A percentile compares a stretch with the other conserved stretches of the same genome.
phyloP scores from a whole-genome alignment of 1,140 invertebrate genomes.

The Oncopeltus fasciatus region DNA sequence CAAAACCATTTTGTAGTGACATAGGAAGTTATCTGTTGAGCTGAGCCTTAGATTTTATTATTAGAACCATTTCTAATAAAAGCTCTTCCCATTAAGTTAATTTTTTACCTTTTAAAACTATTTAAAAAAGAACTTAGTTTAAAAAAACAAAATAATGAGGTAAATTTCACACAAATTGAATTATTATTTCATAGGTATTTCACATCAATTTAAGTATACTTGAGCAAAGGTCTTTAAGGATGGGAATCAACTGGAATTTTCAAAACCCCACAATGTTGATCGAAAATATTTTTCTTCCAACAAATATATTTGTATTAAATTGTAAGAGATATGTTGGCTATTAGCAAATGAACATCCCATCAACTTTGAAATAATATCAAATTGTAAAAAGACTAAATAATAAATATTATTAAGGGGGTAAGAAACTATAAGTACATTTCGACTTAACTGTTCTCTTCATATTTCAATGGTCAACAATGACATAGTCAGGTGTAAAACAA shows the following conservation, averaged over 20 bases:
- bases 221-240: too few relatives aligned
- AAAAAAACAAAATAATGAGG: too few relatives aligned
- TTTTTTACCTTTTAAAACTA: too few relatives aligned
- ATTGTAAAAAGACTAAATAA: neutral
- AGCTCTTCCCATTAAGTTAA: too few relatives aligned
- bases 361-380: neutral
- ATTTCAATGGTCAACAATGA: constrained; percentile 25
- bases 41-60: too few relatives aligned
- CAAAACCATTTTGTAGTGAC: too few relatives aligned
- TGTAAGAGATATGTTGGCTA: constrained; percentile 4
- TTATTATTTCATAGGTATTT: too few relatives aligned
- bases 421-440: constrained; percentile 13
- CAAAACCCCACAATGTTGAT: neutral
- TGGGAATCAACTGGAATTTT: neutral
- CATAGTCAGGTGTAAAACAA: constrained; percentile 26
- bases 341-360: constrained; percentile 2
- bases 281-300: constrained; percentile 2
- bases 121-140: too few relatives aligned
- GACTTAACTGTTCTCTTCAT: constrained; percentile 21
- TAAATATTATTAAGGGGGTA: neutral
- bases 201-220: too few relatives aligned
- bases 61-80: too few relatives aligned
- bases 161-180: too few relatives aligned
- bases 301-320: constrained; percentile 9
- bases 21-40: too few relatives aligned